phyloP scores from a whole-genome alignment of 2,113 vertebrate genomes.

The Emydocephalus ijimae region DNA sequence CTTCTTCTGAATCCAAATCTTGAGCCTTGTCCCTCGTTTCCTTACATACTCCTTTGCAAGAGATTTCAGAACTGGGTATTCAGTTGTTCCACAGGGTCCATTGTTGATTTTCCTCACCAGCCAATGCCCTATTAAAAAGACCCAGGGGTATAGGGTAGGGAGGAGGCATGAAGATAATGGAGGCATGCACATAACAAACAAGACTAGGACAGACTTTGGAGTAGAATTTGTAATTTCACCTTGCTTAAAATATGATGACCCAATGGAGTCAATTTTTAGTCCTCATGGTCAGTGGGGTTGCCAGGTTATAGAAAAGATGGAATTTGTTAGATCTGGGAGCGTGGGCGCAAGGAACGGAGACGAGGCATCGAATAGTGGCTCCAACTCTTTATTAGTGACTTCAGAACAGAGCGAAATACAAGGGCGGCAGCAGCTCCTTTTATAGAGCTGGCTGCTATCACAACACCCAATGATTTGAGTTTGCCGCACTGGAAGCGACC shows the following conservation, averaged over 20 bases:
- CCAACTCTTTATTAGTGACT: no score
- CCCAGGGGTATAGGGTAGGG: not conserved
- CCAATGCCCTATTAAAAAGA: not conserved
- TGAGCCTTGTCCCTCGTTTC: not conserved
- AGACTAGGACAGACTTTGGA: not conserved
- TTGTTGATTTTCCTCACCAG: not conserved
- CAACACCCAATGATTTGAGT: no score
- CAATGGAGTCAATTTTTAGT: not conserved
- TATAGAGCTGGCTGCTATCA: no score
- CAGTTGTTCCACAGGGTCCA: not conserved
- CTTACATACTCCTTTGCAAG: not conserved
- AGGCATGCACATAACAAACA: not conserved
- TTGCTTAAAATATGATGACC: not conserved
- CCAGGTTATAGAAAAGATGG: not conserved
- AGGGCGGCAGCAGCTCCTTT: no score
- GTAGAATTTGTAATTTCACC: not conserved
- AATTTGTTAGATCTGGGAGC: not conserved
- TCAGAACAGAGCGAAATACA: no score
- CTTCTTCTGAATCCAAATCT: not conserved
- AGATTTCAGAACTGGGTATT: not conserved
- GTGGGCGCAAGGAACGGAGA: no score
- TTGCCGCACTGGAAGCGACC: no score
- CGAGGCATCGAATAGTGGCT: no score
- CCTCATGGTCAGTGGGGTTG: not conserved
- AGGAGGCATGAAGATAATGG: not conserved